phyloP scores from a whole-genome alignment of 2,888 invertebrate species.

The Metopia argyrocephala region DNA sequence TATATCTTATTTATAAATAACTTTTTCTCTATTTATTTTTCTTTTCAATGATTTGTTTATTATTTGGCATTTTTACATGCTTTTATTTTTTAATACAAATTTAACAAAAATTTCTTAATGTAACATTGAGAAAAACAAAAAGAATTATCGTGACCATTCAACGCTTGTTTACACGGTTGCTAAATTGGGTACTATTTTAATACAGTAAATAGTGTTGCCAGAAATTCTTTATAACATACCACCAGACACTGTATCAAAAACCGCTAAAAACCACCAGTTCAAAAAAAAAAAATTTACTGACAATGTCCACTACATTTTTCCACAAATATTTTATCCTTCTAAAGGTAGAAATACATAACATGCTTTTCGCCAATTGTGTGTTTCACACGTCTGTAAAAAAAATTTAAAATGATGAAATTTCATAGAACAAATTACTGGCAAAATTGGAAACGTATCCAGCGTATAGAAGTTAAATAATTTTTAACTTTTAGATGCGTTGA shows the following conservation, averaged over 20 bases:
- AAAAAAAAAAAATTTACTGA: too few relatives aligned
- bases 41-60: slow-evolving; percentile 10
- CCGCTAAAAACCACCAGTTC: background rate
- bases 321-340: too few relatives aligned
- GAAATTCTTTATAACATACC: too few relatives aligned
- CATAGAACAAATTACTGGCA: too few relatives aligned
- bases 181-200: background rate
- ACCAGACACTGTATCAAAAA: background rate
- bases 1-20: background rate
- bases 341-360: too few relatives aligned
- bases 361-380: too few relatives aligned
- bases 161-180: slow-evolving; percentile 54
- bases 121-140: slow-evolving; percentile 56
- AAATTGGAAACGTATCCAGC: too few relatives aligned
- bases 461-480: too few relatives aligned
- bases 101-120: slow-evolving; percentile 44
- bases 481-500: too few relatives aligned
- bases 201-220: background rate
- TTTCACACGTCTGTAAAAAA: too few relatives aligned
- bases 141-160: slow-evolving; percentile 53
- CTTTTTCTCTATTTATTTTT: background rate
- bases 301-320: too few relatives aligned
- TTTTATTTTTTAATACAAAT: slow-evolving; percentile 32
- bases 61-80: slow-evolving; percentile 32
- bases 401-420: too few relatives aligned